phyloP scores from a whole-genome alignment of 2,113 vertebrate species.

The Camelus bactrianus region DNA sequence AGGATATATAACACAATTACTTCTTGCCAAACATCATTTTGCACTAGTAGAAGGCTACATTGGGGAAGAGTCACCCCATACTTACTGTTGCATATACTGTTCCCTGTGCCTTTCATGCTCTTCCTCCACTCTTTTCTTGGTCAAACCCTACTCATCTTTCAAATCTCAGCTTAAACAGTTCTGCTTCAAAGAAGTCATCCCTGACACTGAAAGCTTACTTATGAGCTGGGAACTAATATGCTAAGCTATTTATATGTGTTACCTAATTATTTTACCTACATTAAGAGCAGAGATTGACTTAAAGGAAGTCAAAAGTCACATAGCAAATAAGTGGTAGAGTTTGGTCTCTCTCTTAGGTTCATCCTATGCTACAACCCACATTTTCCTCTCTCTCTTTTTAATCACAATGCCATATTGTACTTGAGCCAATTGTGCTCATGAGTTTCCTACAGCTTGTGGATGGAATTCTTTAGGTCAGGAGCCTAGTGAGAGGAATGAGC shows the following conservation, averaged over 20 bases:
- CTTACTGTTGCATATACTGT: not conserved
- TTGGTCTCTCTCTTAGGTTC: constrained; percentile 4
- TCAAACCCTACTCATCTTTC: not conserved
- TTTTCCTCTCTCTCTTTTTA: too few relatives aligned
- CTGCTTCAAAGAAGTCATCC: not conserved
- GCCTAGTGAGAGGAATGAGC: not conserved
- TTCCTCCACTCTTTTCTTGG: not conserved
- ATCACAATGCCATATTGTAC: not conserved
- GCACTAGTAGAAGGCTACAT: not conserved
- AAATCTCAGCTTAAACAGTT: constrained; percentile 38
- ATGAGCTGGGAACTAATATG: not conserved
- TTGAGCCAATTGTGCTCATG: not conserved
- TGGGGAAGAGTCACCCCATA: not conserved
- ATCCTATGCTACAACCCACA: not conserved
- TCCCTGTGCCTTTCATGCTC: not conserved
- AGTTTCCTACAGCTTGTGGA: not conserved
- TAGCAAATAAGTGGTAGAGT: constrained; percentile 5
- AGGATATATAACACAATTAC: not conserved
- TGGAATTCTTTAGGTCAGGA: not conserved
- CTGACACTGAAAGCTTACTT: not conserved
- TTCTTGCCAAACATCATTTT: not conserved
- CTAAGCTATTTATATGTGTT: constrained; percentile 1
- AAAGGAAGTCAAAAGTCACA: not conserved
- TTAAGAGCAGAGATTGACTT: constrained; percentile 17
- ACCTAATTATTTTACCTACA: constrained; percentile 37